A percentile compares a stretch with the other conserved stretches of the same genome.
phyloP scores from a whole-genome alignment of 2,888 invertebrate species.

The Desoria tigrina region DNA sequence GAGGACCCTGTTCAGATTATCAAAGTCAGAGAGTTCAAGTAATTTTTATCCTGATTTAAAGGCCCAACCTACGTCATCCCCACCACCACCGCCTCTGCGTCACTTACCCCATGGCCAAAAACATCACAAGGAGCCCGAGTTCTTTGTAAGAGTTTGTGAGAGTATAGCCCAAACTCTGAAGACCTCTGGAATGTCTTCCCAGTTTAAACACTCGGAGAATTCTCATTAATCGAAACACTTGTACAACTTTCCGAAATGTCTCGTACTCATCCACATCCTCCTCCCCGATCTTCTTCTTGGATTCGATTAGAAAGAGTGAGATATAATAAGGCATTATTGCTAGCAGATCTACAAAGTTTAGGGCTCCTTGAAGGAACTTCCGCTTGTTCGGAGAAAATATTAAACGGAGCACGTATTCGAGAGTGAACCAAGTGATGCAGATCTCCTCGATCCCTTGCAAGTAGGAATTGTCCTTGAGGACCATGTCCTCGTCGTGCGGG shows the following conservation, averaged over 20 bases:
- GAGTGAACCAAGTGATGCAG: conserved; percentile 63
- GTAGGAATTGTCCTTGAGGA: conserved; percentile 54
- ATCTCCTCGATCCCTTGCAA: conserved; percentile 60
- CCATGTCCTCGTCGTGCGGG: conserved; percentile 21
- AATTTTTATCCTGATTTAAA: too few relatives aligned
- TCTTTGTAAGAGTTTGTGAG: conserved; percentile 62
- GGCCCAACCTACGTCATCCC: too few relatives aligned
- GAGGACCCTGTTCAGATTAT: too few relatives aligned
- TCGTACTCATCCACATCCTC: conserved; percentile 53
- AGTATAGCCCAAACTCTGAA: conserved; percentile 62
- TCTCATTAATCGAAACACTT: conserved; percentile 60
- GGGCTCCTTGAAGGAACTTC: conserved; percentile 60
- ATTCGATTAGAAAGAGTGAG: conserved; percentile 58
- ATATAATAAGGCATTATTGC: conserved; percentile 62
- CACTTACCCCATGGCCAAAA: conserved; percentile 59
- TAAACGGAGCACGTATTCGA: conserved; percentile 62
- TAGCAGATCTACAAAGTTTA: conserved; percentile 62
- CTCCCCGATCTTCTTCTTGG: conserved; percentile 41
- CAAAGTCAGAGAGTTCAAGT: too few relatives aligned
- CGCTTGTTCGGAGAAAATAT: conserved; percentile 61
- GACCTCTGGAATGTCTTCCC: conserved; percentile 56
- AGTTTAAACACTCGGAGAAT: conserved; percentile 56
- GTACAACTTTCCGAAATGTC: conserved; percentile 60
- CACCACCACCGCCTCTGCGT: too few relatives aligned
- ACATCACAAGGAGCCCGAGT: conserved; percentile 61